Evolutionary conservation across 35 echinoderm and acorn worm species (phyloP).

Genomic region (Heliocidaris tuberculata): DNA sequence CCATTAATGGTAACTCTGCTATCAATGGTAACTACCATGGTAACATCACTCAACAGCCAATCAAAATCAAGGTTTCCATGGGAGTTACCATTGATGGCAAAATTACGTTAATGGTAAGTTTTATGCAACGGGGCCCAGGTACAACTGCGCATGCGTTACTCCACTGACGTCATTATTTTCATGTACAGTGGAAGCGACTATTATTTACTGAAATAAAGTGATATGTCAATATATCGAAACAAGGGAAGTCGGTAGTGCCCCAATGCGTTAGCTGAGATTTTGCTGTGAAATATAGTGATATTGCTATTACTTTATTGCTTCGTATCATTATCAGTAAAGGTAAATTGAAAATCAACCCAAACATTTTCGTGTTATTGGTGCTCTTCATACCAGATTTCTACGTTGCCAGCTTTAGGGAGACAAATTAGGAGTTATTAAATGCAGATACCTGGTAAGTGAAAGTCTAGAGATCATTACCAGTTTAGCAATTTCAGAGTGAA

Average conservation of each 20-base stretch:
- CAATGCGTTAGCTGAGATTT: background rate
- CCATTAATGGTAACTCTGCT: too few relatives aligned
- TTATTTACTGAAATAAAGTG: background rate
- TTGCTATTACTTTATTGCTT: too few relatives aligned
- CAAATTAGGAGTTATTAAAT: background rate
- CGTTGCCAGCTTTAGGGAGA: background rate
- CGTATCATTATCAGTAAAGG: too few relatives aligned
- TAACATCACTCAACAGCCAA: too few relatives aligned
- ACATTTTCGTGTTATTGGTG: background rate
- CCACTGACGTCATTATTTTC: background rate
- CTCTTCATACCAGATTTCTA: background rate
- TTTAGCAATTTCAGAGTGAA: too few relatives aligned
- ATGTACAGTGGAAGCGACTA: background rate
- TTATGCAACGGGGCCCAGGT: too few relatives aligned
- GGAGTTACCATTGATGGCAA: too few relatives aligned
- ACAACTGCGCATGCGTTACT: background rate
- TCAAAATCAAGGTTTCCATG: too few relatives aligned
- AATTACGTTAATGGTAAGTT: too few relatives aligned
- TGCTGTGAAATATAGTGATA: background rate
- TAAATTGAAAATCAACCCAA: background rate
- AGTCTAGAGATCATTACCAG: background rate
- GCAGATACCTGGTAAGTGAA: background rate
- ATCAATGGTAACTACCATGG: too few relatives aligned
- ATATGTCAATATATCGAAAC: background rate
- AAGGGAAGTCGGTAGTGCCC: background rate